These are phyloP conservation scores for Hesperophylax magnus DNA, from an alignment of 1,140 invertebrate species.

Conservation along the genomic window DNA sequence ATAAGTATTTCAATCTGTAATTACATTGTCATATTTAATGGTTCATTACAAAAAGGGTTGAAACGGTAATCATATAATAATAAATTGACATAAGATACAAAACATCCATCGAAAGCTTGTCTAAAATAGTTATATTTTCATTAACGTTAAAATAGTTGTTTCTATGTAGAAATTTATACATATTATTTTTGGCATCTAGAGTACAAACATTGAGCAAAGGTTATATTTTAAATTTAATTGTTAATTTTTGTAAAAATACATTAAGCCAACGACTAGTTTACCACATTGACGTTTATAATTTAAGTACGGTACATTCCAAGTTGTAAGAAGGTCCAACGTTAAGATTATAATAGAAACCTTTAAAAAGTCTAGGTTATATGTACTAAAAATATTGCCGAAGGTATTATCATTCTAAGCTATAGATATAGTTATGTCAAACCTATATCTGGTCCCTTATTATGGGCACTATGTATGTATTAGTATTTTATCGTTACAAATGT, in stretches of 20 bases:
- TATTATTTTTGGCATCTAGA: slow-evolving; percentile 39
- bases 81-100: background rate
- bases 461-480: background rate
- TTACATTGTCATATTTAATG: too few relatives aligned
- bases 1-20: too few relatives aligned
- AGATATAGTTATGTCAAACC: background rate
- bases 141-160: slow-evolving; percentile 19
- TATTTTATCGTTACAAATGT: too few relatives aligned
- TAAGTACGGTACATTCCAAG: slow-evolving; percentile 18
- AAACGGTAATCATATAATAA: background rate
- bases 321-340: background rate
- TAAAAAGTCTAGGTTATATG: background rate
- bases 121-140: slow-evolving; percentile 1
- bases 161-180: slow-evolving; percentile 27
- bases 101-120: slow-evolving; percentile 26
- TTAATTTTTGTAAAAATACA: slow-evolving; percentile 22
- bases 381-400: background rate
- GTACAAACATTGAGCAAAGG: slow-evolving; percentile 37
- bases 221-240: slow-evolving; percentile 17
- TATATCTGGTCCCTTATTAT: background rate
- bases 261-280: slow-evolving; percentile 34
- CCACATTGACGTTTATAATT: slow-evolving; percentile 8
- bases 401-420: background rate
- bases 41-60: too few relatives aligned
- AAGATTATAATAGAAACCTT: background rate